These are phyloP conservation scores for Rotaria macrura DNA, from an alignment of 2,888 invertebrate genomes.

Conservation along the genomic window DNA sequence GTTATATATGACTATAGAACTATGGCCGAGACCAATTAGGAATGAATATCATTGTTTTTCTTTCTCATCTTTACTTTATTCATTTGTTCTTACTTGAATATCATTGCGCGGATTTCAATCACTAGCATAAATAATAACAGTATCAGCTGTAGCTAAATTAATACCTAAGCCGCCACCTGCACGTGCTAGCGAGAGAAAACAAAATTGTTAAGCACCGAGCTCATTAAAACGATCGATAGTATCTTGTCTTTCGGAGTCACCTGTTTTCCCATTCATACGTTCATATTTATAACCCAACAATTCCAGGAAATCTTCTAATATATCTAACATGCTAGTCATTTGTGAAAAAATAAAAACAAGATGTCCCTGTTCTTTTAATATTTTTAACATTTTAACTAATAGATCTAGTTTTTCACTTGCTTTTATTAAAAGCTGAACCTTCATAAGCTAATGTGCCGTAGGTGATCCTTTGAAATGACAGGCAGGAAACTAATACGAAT, in stretches of 20 bases:
- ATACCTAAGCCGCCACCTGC: conserved; percentile 96
- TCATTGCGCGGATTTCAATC: conserved; percentile 99
- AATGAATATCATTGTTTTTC: background rate
- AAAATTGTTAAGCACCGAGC: conserved; percentile 85
- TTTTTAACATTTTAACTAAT: conserved; percentile 79
- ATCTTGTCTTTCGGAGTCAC: conserved; percentile 84
- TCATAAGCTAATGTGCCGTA: conserved; percentile 85
- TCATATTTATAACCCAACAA: conserved; percentile 94
- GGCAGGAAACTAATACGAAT: conserved; percentile 92
- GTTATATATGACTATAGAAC: background rate
- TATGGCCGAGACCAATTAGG: background rate
- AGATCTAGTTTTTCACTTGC: conserved; percentile 88
- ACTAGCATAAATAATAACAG: conserved; percentile 95
- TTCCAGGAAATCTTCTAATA: conserved; percentile 95
- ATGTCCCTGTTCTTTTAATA: conserved; percentile 79
- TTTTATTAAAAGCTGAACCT: conserved; percentile 71
- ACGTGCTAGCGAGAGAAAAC: conserved; percentile 82
- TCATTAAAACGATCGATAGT: conserved; percentile 97
- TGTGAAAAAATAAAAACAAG: conserved; percentile 95
- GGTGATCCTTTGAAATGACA: conserved; percentile 57
- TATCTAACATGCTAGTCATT: conserved; percentile 99
- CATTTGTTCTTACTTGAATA: conserved; percentile 60
- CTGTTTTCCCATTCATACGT: conserved; percentile 94
- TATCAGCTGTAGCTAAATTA: conserved; percentile 95
- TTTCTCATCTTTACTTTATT: background rate